Evolutionary conservation across 2,113 vertebrate species (phyloP).

Genomic region (Syngnathus typhle): DNA sequence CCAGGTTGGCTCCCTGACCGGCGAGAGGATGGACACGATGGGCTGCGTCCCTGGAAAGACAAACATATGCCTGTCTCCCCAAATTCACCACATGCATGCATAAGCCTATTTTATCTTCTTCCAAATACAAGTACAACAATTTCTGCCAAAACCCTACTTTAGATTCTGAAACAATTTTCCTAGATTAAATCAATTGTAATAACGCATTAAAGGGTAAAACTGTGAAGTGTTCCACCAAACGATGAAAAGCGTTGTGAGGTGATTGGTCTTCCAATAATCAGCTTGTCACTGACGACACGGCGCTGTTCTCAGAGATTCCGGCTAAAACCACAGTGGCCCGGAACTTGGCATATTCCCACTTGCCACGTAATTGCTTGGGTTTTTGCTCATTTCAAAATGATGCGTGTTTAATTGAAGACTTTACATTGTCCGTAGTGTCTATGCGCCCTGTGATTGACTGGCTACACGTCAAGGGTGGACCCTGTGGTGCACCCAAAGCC

Average conservation of each 20-base stretch:
- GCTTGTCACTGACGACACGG: background rate
- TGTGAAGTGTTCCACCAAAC: background rate
- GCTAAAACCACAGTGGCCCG: background rate
- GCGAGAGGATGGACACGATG: constrained; percentile 95
- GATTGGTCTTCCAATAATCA: background rate
- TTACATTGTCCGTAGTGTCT: constrained; percentile 1
- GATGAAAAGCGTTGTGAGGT: background rate
- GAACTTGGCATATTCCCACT: background rate
- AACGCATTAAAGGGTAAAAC: too few species aligned
- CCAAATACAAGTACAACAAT: background rate
- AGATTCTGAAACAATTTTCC: background rate
- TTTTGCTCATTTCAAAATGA: background rate
- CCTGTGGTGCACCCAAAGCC: background rate
- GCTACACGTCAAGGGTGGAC: background rate
- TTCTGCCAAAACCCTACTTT: background rate
- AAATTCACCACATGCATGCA: constrained; percentile 9
- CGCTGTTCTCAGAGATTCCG: background rate
- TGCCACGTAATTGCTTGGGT: background rate
- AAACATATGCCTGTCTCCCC: constrained; percentile 26
- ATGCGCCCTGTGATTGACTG: constrained; percentile 4
- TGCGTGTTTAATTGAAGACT: background rate
- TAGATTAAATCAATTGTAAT: too few species aligned
- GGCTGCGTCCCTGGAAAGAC: constrained; percentile 83
- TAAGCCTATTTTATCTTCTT: background rate
- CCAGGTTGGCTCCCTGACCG: constrained; percentile 95